A percentile compares a stretch with the other conserved stretches of the same genome.
Conservation (phyloP, 64 coral and sea anemone genomes). For the Cladopsammia gracilis region DNA sequence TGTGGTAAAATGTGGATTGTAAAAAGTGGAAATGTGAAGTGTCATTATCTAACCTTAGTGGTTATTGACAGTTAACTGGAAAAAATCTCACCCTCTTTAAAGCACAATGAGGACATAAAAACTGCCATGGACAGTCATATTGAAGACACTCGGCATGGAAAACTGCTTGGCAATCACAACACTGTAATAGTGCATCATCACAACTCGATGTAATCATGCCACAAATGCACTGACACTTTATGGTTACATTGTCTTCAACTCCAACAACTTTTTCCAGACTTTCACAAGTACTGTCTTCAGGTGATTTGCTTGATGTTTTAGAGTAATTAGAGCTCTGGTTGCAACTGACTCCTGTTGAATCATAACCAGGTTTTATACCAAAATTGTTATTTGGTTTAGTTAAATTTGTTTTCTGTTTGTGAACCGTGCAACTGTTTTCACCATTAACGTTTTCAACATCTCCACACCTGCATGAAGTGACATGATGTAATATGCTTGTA, state of each 20-base stretch:
- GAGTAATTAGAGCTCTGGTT: too few species aligned
- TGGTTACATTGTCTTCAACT: background rate
- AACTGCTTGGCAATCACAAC: conserved; percentile 39
- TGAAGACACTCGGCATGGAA: conserved; percentile 73
- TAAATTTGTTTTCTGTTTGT: too few species aligned
- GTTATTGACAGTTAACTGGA: background rate
- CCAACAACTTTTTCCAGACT: too few species aligned
- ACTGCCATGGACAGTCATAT: background rate
- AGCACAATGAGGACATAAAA: conserved; percentile 88
- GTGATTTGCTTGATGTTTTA: too few species aligned
- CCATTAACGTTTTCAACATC: background rate
- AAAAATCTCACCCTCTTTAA: conserved; percentile 66
- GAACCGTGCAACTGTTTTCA: background rate
- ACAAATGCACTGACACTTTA: conserved; percentile 82
- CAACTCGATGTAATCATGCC: conserved; percentile 36
- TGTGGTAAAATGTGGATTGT: too few species aligned
- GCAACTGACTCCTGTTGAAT: too few species aligned
- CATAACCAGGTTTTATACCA: too few species aligned
- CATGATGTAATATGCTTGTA: background rate
- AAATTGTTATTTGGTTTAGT: too few species aligned
- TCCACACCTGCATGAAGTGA: background rate
- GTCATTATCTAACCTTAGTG: too few species aligned
- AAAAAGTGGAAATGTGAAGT: too few species aligned
- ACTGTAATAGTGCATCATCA: conserved; percentile 54
- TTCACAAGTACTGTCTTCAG: too few species aligned